Base-by-base conservation (phyloP, 2,888 invertebrate genomes). In the Chaetogeoica ovagalla region DNA sequence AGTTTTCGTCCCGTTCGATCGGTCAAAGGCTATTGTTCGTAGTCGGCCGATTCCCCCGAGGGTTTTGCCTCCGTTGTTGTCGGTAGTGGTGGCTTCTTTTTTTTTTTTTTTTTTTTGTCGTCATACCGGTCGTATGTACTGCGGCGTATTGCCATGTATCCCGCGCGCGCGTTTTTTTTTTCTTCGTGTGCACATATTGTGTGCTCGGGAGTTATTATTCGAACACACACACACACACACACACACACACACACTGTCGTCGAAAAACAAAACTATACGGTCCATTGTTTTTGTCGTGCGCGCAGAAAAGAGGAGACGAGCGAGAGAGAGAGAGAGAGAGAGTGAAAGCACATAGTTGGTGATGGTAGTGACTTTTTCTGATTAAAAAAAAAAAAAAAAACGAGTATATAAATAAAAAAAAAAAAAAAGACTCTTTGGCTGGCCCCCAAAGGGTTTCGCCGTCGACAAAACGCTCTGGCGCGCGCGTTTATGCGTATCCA, bases 1-100 rank as follows among this genome's bases (percentile, higher is more conserved):
- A 37, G 30, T 77, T 77, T 70, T 52, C 68, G 77, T 68, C 69
- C 69, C 77, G 77, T 77, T 77, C 70, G 77, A 77, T 70, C 77
- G 77, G 77, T 60, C 77, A 77, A 77, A 77, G 77, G 77, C 77
- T 69, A 77, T 75, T 75, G 75, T 75, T 75, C 57, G 65, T 15
- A 43, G 21, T 39, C 55, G 69, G 37, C 39, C 4, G 59, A 43
- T 55, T 48, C 68, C 59, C 66, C 66, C 43, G 66, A 75, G 75
- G 75, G 66, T 57, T 65, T 52, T 74, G 6, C 48, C 11, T 7
- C 11, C 11, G 48, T 48, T 9, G 48, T 48, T 9, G 48, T 8
- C 48, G 48, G 8, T 11, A 11, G 48, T 9, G 48, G 48, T 5
- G 48, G 48, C n/a, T n/a, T n/a, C n/a, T n/a, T n/a, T n/a, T n/a